phyloP scores from a whole-genome alignment of 2,797 vertebrate species.

The Erpetoichthys calabaricus region DNA sequence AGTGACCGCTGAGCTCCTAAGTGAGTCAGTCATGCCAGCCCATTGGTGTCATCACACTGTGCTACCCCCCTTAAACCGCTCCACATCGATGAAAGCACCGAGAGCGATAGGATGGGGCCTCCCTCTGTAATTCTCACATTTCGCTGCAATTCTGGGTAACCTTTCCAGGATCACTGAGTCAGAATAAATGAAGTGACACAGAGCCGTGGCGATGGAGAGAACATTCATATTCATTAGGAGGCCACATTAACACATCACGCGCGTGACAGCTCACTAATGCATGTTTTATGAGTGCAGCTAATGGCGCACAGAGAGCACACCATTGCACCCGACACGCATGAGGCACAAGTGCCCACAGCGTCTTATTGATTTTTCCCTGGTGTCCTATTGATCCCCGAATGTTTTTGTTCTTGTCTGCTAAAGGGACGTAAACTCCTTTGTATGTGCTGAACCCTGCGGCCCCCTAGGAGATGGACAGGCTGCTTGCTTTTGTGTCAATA shows the following conservation, averaged over 20 bases:
- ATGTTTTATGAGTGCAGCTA: constrained; percentile 30
- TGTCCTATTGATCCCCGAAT: constrained; percentile 41
- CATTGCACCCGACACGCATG: constrained; percentile 6
- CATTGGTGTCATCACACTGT: too few relatives aligned
- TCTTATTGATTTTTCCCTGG: constrained; percentile 34
- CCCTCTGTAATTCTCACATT: constrained; percentile 35
- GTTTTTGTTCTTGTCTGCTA: constrained; percentile 26
- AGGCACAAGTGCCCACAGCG: constrained; percentile 17
- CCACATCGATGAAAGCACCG: too few relatives aligned
- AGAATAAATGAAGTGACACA: constrained; percentile 56
- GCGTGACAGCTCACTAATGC: constrained; percentile 27
- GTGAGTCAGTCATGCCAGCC: too few relatives aligned
- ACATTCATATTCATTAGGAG: constrained; percentile 72
- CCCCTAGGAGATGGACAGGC: too few relatives aligned
- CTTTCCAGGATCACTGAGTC: constrained; percentile 45
- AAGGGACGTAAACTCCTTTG: constrained; percentile 2
- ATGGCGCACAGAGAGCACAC: constrained; percentile 25
- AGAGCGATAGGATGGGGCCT: too few relatives aligned
- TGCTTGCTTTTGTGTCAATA: too few relatives aligned
- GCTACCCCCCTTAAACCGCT: too few relatives aligned
- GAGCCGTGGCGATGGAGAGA: constrained; percentile 36
- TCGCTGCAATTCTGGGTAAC: constrained; percentile 64
- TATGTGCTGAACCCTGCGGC: background rate
- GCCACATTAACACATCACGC: constrained; percentile 39
- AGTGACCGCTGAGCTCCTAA: too few relatives aligned